phyloP scores from a whole-genome alignment of 2,888 invertebrate genomes.

The Cenopis cana region DNA sequence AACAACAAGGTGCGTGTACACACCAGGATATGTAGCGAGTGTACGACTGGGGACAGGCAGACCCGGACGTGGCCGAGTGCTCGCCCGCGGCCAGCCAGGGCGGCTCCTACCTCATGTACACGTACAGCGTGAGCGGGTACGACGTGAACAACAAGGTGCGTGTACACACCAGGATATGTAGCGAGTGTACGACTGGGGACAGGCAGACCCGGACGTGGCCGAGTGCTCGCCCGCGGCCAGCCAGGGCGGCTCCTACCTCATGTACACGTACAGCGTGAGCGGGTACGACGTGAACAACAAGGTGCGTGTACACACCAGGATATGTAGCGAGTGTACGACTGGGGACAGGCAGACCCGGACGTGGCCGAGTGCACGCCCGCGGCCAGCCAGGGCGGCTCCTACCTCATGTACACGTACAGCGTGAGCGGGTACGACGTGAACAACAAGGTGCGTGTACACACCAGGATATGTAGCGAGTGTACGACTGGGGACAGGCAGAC shows the following conservation, averaged over 20 bases:
- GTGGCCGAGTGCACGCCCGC: slow-evolving; percentile 97
- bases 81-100: slow-evolving; percentile 97
- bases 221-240: slow-evolving; percentile 98
- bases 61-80: slow-evolving; percentile 97
- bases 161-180: background rate
- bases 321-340: no score
- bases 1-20: slow-evolving; percentile 92
- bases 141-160: slow-evolving; percentile 96
- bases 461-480: slow-evolving; percentile 81
- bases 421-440: slow-evolving; percentile 98
- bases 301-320: slow-evolving; percentile 75
- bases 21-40: no score
- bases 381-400: slow-evolving; percentile 97
- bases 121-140: slow-evolving; percentile 97
- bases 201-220: slow-evolving; percentile 97
- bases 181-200: slow-evolving; percentile 97
- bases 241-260: slow-evolving; percentile 97
- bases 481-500: slow-evolving; percentile 99
- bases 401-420: slow-evolving; percentile 98
- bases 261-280: slow-evolving; percentile 98
- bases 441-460: slow-evolving; percentile 89
- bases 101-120: slow-evolving; percentile 98
- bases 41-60: slow-evolving; percentile 89
- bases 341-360: slow-evolving; percentile 93
- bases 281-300: slow-evolving; percentile 98